Base-by-base conservation (phyloP, 2,888 invertebrate genomes). In the Caenorhabditis sp. region DNA sequence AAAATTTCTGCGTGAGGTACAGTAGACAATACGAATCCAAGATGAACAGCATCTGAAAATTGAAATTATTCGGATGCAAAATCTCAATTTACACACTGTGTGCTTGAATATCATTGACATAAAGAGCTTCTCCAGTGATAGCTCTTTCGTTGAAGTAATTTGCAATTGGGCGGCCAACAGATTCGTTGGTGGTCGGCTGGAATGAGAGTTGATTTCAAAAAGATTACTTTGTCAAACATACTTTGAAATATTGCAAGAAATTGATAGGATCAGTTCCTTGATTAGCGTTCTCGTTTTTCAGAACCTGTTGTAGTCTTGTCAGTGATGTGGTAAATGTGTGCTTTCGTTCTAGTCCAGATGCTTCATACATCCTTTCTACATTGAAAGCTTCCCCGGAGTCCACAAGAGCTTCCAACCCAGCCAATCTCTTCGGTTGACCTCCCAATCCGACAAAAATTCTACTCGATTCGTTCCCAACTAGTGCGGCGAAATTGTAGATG, bases 51-150 rank as follows among this genome's bases (percentile, higher is more conserved):
- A 49, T 81, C 87, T 89, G 38, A 24, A 54, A 54, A 14, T 5
- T 54, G 38, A 22, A 22, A 26, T 12, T 10, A n/a, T 14, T 14
- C 38, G 38, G 12, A 38, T 10, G 2, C 10, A 8, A 35, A 8
- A 35, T 26, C n/a, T n/a, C n/a, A n/a, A 6, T 10, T 35, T 26
- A 8, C 7, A 14, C 19, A 89, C 89, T 84, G 58, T 87, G 63
- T 12, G 76, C 16, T 49, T 81, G 63, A 88, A 96, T 95, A 92
- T 98, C 97, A 92, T 97, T 97, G 86, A 95, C 95, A 92, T 97
- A 98, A 68, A 95, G 93, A 0, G 97, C 97, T 93, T 97, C 97
- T 0, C 97, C 94, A 0, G 96, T 95, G 0, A 95, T 95, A 93
- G 97, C 97, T 92, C 97, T 96, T 54, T 94, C 94, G 0, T 96